Percentiles rank a stretch among this genome's conserved stretches.
These are phyloP conservation scores for Melanocharis versteri DNA, from an alignment of 2,113 vertebrate species.

Conservation along the genomic window DNA sequence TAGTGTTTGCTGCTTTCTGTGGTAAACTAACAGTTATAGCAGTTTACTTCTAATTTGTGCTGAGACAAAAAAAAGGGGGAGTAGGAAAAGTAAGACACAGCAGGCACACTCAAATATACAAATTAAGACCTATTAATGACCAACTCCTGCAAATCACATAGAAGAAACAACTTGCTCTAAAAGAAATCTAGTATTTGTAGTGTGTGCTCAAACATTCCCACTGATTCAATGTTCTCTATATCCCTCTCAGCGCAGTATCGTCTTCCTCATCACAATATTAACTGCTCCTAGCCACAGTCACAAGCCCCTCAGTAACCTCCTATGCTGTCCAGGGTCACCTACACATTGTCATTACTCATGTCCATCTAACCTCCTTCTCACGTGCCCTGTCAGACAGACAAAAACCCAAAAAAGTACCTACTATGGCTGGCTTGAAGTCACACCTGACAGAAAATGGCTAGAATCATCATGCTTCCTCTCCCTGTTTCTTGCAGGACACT, in stretches of 20 bases:
- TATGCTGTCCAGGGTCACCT: neutral
- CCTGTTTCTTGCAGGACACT: neutral
- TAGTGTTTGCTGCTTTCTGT: neutral
- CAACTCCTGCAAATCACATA: neutral
- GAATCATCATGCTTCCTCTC: neutral
- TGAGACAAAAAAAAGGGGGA: neutral
- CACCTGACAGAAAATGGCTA: neutral
- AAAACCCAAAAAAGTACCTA: neutral
- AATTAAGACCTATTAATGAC: neutral
- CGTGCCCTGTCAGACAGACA: accelerated
- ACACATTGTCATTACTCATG: neutral
- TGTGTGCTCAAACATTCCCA: neutral
- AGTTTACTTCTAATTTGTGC: neutral
- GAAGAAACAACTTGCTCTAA: neutral
- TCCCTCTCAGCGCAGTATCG: neutral
- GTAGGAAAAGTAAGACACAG: neutral
- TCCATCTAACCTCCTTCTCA: neutral
- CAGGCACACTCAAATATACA: neutral
- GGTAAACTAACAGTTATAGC: neutral
- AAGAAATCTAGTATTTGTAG: neutral
- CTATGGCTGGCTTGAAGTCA: neutral
- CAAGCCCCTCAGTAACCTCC: neutral
- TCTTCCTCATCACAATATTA: neutral
- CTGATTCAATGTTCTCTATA: neutral
- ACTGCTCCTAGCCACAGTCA: neutral